phyloP scores from a whole-genome alignment of 2,888 invertebrate species.

The Phasia obesa region DNA sequence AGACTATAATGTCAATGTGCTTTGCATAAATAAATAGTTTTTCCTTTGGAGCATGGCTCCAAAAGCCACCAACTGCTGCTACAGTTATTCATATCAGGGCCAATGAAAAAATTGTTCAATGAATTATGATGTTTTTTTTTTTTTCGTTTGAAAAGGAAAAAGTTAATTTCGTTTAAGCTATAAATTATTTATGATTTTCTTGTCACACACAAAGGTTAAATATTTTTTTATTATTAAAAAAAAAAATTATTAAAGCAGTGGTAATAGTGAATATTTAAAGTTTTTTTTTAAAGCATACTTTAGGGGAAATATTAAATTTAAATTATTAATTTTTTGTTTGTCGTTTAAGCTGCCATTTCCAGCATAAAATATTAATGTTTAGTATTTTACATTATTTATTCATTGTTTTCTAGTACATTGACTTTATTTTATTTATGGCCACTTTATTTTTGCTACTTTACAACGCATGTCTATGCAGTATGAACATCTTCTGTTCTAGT shows the following conservation, averaged over 20 bases:
- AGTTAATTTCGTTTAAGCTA: conserved; percentile 63
- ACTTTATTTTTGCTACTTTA: conserved; percentile 56
- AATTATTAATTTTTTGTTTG: conserved; percentile 3
- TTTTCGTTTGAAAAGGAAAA: conserved; percentile 11
- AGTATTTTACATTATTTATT: conserved; percentile 51
- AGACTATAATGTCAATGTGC: conserved; percentile 75
- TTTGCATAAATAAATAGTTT: conserved; percentile 79
- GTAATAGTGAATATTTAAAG: background rate
- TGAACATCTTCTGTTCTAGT: conserved; percentile 41
- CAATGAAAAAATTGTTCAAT: conserved; percentile 47
- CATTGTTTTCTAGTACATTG: conserved; percentile 60
- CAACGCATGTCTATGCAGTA: conserved; percentile 24
- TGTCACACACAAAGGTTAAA: too few relatives aligned
- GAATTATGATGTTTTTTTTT: conserved; percentile 62
- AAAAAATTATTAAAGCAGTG: background rate
- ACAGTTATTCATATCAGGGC: background rate
- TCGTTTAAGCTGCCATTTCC: background rate
- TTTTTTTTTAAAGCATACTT: conserved; percentile 17
- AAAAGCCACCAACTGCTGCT: conserved; percentile 2
- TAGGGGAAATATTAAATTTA: background rate
- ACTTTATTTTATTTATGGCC: conserved; percentile 59
- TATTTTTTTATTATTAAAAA: background rate
- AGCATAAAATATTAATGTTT: conserved; percentile 20
- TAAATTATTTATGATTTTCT: conserved; percentile 63
- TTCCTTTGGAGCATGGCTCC: conserved; percentile 11